Evolutionary conservation across 2,797 vertebrate genomes (phyloP).

Genomic region (Triplophysa yarkandensis): DNA sequence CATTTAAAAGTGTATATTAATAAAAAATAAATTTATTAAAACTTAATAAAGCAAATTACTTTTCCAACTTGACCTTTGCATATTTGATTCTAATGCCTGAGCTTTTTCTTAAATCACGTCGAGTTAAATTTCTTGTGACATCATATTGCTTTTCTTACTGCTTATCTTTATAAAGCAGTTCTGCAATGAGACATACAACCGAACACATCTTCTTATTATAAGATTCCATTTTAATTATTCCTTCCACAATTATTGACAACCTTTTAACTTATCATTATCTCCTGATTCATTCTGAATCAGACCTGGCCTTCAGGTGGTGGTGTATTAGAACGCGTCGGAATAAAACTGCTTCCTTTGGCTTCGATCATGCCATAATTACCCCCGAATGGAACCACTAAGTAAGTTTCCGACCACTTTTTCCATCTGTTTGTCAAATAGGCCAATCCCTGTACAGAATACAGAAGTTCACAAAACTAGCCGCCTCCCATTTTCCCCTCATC

Average conservation of each 20-base stretch:
- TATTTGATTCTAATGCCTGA: no score
- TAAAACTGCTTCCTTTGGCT: constrained; percentile 55
- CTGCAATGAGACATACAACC: constrained; percentile 38
- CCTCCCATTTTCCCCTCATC: constrained; percentile 36
- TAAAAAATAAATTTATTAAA: no score
- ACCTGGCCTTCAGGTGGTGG: constrained; percentile 65
- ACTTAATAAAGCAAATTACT: no score
- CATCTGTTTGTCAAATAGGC: constrained; percentile 69
- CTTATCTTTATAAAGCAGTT: neutral
- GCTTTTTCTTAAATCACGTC: no score
- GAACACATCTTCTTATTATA: constrained; percentile 56
- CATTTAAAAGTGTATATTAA: no score
- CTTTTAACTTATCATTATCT: constrained; percentile 59
- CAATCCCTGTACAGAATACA: constrained; percentile 63
- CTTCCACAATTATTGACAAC: constrained; percentile 53
- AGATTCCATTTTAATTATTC: constrained; percentile 50
- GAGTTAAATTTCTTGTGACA: neutral
- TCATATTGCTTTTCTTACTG: neutral
- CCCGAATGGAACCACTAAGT: constrained; percentile 58
- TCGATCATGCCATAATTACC: constrained; percentile 67
- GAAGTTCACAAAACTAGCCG: constrained; percentile 56
- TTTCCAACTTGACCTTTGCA: no score
- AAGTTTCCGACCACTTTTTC: constrained; percentile 68
- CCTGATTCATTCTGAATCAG: constrained; percentile 69
- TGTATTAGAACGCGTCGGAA: constrained; percentile 65